Base-by-base conservation (phyloP, 2,797 vertebrate species). In the Oryzias dopingdopingensis region DNA sequence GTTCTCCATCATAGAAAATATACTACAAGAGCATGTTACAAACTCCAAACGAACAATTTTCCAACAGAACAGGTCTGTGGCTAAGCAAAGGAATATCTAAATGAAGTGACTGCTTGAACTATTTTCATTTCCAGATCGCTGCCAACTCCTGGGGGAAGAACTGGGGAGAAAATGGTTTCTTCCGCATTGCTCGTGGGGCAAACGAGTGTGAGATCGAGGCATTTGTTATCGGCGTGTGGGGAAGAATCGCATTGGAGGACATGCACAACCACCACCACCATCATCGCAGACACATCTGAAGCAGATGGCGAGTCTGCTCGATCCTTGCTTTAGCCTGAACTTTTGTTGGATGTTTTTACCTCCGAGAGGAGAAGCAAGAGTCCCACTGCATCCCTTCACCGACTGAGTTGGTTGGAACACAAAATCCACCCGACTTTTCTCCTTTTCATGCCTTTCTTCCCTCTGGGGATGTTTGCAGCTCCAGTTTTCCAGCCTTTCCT, bases 131-230 rank as follows among this genome's bases (percentile, higher is more conserved):
- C 10, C 89, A 99, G 97, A 94, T 93, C 0, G 96, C 94, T 0
- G 95, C 96, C 75, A 99, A 99, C 87, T 98, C 96, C 0, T 99
- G 97, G 97, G 96, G 96, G 20, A 95, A 91, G 51, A 92, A 90
- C 67, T 99, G 97, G 97, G 97, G 97, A 0, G 96, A 98, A 80
- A 76, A 88, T 0, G 96, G 97, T 56, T 94, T 92, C 85, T 98
- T 99, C 80, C 95, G 95, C 16, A 98, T 99, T 16, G 88, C 93
- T 62, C 94, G 96, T 0, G 96, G 96, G 2, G 68, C 90, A 60
- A 99, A 99, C 0, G 97, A 99, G 86, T 98, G 96, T 1, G 94
- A 98, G 86, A 96, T 99, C 0, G 97, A 99, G 83, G 81, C 92
- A 1, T 98, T 99, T 42, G 94, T 99, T 79, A 94, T 98, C 14